These are phyloP conservation scores for Ennomos erosarius DNA, from an alignment of 2,888 invertebrate genomes.

Conservation along the genomic window DNA sequence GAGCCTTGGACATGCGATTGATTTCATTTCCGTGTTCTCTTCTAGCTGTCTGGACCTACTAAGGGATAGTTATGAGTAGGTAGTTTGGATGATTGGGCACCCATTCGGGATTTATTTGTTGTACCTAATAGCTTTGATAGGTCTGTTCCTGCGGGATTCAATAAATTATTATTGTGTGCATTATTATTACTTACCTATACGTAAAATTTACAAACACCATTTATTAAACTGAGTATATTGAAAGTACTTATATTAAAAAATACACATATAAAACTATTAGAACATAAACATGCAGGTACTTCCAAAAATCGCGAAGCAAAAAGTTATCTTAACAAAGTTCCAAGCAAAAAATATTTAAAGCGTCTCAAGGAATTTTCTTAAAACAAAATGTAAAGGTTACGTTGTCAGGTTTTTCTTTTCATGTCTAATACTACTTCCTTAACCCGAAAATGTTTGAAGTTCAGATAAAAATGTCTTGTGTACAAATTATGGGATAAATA, in stretches of 20 bases:
- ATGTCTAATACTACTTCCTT: constrained; percentile 12
- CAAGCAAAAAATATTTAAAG: constrained; percentile 8
- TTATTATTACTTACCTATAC: no score
- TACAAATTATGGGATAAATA: not conserved
- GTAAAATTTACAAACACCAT: no score
- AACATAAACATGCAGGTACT: no score
- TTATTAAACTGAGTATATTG: no score
- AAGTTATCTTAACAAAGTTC: not conserved
- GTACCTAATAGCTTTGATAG: no score
- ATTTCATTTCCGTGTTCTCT: constrained; percentile 51
- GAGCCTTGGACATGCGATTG: constrained; percentile 45
- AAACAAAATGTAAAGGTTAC: constrained; percentile 17
- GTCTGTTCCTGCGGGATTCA: no score
- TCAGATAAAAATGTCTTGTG: constrained; percentile 3
- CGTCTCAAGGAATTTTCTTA: constrained; percentile 12
- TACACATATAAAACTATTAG: no score
- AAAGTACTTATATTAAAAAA: no score
- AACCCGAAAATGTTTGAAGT: constrained; percentile 9
- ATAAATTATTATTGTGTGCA: no score
- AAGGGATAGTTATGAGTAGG: constrained; percentile 34
- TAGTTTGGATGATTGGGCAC: constrained; percentile 32
- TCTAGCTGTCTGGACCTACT: constrained; percentile 14
- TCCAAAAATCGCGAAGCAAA: no score
- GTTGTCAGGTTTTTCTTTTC: constrained; percentile 16
- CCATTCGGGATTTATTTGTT: no score